Evolutionary conservation across 2,113 vertebrate genomes (phyloP), one percentile per base, ranked within the genome.

Genomic region (Apodemus speciosus): DNA sequence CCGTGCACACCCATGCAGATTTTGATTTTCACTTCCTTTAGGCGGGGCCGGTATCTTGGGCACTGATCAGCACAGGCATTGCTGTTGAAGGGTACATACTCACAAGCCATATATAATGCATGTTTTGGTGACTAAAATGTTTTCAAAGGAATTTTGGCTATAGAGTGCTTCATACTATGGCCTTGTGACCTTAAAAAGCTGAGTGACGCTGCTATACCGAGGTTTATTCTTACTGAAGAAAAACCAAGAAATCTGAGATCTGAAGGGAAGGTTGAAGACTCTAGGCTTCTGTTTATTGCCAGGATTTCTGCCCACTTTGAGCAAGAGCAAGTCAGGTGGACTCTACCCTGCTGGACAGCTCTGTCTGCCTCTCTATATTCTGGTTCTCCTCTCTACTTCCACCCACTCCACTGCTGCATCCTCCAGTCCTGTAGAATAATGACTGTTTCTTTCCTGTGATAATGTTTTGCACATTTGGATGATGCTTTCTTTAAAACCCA

Each of bases 11-110:
- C 14, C 71, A 84, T 6, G 25, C 1, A 25, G 18, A 66, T 4
- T 76, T 91, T n/a, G 46, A 64, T 40, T 90, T 64, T 35, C 75
- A 27, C n/a, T 64, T 51, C 62, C 72, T 72, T 92, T 49, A 66
- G 32, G 38, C 27, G 20, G 27, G 11, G 23, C n/a, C 79, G 89
- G 69, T 13, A 38, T 73, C 92, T 66, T 81, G 23, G 23, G 85
- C 21, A 49, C 43, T 73, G 58, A 14, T 38, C 75, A 85, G 66
- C n/a, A n/a, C 6, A 62, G 43, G 9, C 86, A 86, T 38, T 72
- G 68, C 11, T n/a, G 23, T 72, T 90, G 40, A 35, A 64, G 3
- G 4, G 0, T 66, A 7, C 43, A 75, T 3, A 38, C 18, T 51
- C 16, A 27, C 53, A 94, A 77, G 25, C 56, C 0, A n/a, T 0